Percentiles rank a stretch among this genome's conserved stretches.
phyloP scores from a whole-genome alignment of 2,113 vertebrate species.

The Lycaon pictus region DNA sequence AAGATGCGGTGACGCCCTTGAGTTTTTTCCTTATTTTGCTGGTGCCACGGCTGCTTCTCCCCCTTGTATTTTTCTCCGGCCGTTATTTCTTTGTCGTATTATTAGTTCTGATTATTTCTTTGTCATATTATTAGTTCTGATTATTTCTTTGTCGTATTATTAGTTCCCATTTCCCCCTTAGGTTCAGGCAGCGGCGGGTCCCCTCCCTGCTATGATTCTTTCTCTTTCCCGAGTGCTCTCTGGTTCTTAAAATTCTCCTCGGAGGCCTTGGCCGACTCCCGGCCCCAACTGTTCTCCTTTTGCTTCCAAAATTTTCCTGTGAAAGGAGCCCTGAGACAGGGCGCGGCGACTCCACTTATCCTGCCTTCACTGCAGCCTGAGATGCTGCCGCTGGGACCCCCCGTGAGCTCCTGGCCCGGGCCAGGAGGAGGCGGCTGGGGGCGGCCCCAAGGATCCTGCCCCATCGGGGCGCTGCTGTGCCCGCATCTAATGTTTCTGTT shows the following conservation, averaged over 20 bases:
- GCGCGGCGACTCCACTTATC: not conserved
- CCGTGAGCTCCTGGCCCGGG: not conserved
- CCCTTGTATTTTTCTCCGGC: not conserved
- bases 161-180: not conserved
- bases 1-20: not conserved
- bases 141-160: not conserved
- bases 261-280: constrained; percentile 45
- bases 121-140: not conserved
- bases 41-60: not conserved
- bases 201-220: not conserved
- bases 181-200: not conserved
- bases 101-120: not conserved
- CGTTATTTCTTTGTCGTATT: not conserved
- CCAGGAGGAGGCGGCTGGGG: not conserved
- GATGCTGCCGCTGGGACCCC: not conserved
- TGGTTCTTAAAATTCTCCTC: constrained; percentile 61
- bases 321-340: constrained; percentile 11
- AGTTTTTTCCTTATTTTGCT: not conserved
- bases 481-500: not conserved
- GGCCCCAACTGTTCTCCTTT: constrained; percentile 48
- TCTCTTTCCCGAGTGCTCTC: not conserved
- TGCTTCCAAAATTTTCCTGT: constrained; percentile 44
- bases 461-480: not conserved
- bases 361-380: not conserved
- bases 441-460: not conserved